A percentile compares a stretch with the other conserved stretches of the same genome.
Conservation (phyloP, 1,140 invertebrate species). For the Pantala flavescens region DNA sequence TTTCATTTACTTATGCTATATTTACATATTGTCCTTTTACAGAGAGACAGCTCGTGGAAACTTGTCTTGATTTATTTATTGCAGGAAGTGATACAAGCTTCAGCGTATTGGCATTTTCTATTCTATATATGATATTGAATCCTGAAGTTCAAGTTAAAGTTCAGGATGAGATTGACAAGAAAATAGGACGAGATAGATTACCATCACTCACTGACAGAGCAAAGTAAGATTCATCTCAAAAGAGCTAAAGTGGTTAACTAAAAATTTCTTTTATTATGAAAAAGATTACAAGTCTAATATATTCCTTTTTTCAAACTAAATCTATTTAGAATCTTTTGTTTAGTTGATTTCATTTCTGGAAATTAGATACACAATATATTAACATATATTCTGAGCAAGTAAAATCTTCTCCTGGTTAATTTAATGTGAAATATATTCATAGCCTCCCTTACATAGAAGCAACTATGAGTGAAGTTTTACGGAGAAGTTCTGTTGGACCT, state of each 20-base stretch:
- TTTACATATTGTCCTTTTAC: background rate
- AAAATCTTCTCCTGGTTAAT: no score
- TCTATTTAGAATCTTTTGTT: no score
- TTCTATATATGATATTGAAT: slow-evolving; percentile 40
- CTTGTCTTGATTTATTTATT: slow-evolving; percentile 45
- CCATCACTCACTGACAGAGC: slow-evolving; percentile 35
- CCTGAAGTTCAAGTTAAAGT: slow-evolving; percentile 34
- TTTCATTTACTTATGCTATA: slow-evolving; percentile 4
- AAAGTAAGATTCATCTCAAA: background rate
- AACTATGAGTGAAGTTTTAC: slow-evolving; percentile 36
- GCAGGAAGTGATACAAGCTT: slow-evolving; percentile 40
- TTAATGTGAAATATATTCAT: slow-evolving; percentile 24
- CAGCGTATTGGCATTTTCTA: slow-evolving; percentile 37
- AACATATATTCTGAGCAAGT: no score
- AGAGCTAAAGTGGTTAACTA: no score
- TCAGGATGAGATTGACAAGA: slow-evolving; percentile 34
- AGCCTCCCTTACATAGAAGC: slow-evolving; percentile 44
- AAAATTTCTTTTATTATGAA: no score
- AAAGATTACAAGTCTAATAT: no score
- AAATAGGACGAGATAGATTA: slow-evolving; percentile 27
- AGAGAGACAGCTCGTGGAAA: slow-evolving; percentile 16
- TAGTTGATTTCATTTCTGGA: no score
- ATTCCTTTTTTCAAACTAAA: no score
- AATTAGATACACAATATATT: no score
- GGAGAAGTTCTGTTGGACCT: slow-evolving; percentile 38